These are phyloP conservation scores for Hipposideros armiger DNA, from an alignment of 2,113 vertebrate species.

Conservation along the genomic window DNA sequence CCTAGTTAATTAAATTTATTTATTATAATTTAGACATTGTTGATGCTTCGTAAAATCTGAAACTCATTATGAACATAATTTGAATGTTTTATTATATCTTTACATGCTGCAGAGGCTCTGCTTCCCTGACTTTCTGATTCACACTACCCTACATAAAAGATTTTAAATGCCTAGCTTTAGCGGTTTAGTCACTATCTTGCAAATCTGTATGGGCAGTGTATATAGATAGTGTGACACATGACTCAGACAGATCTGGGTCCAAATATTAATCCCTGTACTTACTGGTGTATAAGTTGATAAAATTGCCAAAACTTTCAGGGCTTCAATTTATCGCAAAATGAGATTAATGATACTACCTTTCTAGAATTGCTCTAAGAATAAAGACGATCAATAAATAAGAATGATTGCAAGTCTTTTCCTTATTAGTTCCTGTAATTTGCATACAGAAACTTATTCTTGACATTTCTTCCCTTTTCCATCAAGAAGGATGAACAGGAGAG, in stretches of 20 bases:
- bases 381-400: not conserved
- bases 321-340: not conserved
- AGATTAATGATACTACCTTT: not conserved
- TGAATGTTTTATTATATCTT: slow-evolving; percentile 17
- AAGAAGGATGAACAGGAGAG: slow-evolving; percentile 6
- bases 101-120: not conserved
- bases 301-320: not conserved
- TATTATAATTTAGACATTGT: slow-evolving; percentile 40
- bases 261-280: not conserved
- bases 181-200: slow-evolving; percentile 47
- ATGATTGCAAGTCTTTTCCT: slow-evolving; percentile 49
- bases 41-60: slow-evolving; percentile 54
- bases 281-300: not conserved
- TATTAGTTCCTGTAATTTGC: slow-evolving; percentile 60
- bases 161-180: not conserved
- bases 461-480: slow-evolving; percentile 51
- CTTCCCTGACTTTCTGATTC: not conserved
- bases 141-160: not conserved
- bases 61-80: slow-evolving; percentile 29
- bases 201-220: not conserved
- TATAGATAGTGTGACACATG: not conserved
- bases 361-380: not conserved
- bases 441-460: not conserved
- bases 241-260: not conserved
- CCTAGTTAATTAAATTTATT: slow-evolving; percentile 5